phyloP scores from a whole-genome alignment of 1,140 invertebrate genomes.

The Grapholita molesta region DNA sequence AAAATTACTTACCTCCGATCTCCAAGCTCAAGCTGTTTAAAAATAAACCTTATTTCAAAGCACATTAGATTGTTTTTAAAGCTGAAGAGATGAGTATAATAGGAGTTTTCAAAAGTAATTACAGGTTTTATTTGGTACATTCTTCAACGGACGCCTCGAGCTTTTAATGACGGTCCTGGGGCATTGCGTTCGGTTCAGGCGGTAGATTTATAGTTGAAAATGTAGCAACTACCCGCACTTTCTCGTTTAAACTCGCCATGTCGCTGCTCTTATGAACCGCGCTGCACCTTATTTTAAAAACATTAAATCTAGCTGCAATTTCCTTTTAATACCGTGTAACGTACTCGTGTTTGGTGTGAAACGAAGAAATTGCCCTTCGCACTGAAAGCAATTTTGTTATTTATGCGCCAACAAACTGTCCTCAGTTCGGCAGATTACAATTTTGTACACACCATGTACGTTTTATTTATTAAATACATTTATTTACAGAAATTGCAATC shows the following conservation, averaged over 20 bases:
- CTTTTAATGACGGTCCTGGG: slow-evolving; percentile 3
- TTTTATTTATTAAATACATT: too few relatives aligned
- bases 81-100: not conserved
- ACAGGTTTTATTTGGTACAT: not conserved
- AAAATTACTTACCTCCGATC: not conserved
- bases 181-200: not conserved
- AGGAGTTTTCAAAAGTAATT: not conserved
- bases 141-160: not conserved
- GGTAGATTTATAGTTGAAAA: slow-evolving; percentile 1
- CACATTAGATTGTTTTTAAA: not conserved
- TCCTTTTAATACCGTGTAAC: not conserved
- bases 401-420: too few relatives aligned
- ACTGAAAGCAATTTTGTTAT: too few relatives aligned
- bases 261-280: not conserved
- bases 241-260: not conserved
- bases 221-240: not conserved
- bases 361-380: not conserved
- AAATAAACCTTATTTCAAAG: not conserved
- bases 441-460: too few relatives aligned
- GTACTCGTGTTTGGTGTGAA: not conserved
- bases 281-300: not conserved
- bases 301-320: not conserved
- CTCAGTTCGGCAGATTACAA: too few relatives aligned
- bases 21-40: not conserved
- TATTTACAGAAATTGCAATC: too few relatives aligned